Conservation (phyloP, 2,888 invertebrate species). For the Tipula confusa region DNA sequence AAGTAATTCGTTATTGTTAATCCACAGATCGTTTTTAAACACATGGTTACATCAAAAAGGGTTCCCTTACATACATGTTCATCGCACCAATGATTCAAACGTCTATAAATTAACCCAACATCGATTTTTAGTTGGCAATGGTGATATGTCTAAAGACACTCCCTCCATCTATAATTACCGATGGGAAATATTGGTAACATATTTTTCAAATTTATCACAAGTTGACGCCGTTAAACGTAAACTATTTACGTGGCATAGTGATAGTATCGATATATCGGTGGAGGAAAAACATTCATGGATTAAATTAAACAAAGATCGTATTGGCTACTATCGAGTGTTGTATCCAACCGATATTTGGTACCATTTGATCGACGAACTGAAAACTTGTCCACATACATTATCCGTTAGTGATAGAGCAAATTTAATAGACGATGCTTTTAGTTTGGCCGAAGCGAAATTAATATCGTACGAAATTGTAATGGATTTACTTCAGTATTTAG, state of each 20-base stretch:
- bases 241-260: background rate
- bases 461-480: slow-evolving; percentile 65
- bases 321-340: slow-evolving; percentile 85
- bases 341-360: slow-evolving; percentile 69
- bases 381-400: slow-evolving; percentile 36
- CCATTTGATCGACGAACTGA: slow-evolving; percentile 45
- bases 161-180: slow-evolving; percentile 58
- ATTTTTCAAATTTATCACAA: slow-evolving; percentile 55
- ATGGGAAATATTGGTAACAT: slow-evolving; percentile 83
- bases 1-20: background rate
- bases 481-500: slow-evolving; percentile 64
- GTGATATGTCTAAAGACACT: slow-evolving; percentile 51
- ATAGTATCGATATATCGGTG: slow-evolving; percentile 47
- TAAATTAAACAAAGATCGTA: slow-evolving; percentile 80
- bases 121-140: slow-evolving; percentile 68
- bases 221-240: background rate
- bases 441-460: slow-evolving; percentile 67
- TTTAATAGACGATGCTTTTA: slow-evolving; percentile 76
- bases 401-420: slow-evolving; percentile 70
- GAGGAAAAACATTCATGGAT: slow-evolving; percentile 59
- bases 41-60: slow-evolving; percentile 91
- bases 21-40: slow-evolving; percentile 43
- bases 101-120: slow-evolving; percentile 63
- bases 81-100: slow-evolving; percentile 47
- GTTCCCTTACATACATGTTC: slow-evolving; percentile 69